phyloP scores from a whole-genome alignment of 2,113 vertebrate species.

The Cranoglanis bouderius region DNA sequence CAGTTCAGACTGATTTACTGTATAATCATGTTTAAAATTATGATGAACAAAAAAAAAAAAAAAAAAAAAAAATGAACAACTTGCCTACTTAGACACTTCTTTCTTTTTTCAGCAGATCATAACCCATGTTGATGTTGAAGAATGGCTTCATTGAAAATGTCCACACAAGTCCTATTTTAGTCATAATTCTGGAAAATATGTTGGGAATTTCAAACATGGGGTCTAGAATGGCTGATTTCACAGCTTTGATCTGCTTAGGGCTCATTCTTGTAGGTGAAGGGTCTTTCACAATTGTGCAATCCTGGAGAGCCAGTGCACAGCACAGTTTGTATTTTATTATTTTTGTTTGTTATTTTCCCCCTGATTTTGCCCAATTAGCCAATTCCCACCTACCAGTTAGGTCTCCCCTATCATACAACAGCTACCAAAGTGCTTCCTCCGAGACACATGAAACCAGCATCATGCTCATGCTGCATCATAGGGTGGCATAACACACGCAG shows the following conservation, averaged over 20 bases:
- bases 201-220: slow-evolving; percentile 44
- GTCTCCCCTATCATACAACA: neutral
- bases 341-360: no score
- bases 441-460: no score
- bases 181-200: slow-evolving; percentile 38
- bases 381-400: no score
- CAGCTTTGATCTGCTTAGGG: slow-evolving; percentile 33
- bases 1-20: no score
- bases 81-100: neutral
- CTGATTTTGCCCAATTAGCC: no score
- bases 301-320: neutral
- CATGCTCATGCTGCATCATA: no score
- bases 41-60: no score
- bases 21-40: no score
- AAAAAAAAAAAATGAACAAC: no score
- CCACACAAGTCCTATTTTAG: slow-evolving; percentile 16
- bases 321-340: no score
- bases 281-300: neutral
- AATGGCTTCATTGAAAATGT: neutral
- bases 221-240: slow-evolving; percentile 37
- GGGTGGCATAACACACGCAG: no score
- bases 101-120: neutral
- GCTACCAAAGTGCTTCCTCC: no score
- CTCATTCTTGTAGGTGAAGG: slow-evolving; percentile 8
- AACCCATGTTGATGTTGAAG: neutral